Evolutionary conservation across 37 sponge, comb jelly and placozoan genomes (phyloP), one percentile per base, ranked within the genome.

Genomic region (Cladorhizidae sp.): DNA sequence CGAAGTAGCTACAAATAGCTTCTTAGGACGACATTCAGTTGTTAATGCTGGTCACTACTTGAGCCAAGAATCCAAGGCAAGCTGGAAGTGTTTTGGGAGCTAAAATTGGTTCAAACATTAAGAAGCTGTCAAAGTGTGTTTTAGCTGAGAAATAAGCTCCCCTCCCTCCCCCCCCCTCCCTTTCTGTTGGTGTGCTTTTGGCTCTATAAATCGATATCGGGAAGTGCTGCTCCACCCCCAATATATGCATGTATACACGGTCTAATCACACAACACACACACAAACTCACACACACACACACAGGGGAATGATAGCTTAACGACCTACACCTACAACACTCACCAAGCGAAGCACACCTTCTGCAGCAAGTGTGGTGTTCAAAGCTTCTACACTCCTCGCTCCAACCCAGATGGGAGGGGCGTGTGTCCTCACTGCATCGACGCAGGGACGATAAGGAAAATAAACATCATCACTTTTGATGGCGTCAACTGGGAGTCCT

Each of bases 331-430:
- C 0, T 97, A 89, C 85, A 91, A 97, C 78, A 97, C 92, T 32
- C 93, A 93, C 57, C 80, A 80, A 67, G 97, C 97, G 21, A 91
- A 97, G 80, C 97, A 97, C 87, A 91, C 86, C 29, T 97, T 97
- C 83, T 97, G 97, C 70, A 83, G 70, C 58, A 50, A 72, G 14
- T 97, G 97, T 74, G 97, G 97, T 17, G 97, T 97, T 20, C 97
- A 97, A 76, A 93, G 97, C 57, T 97, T 97, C 88, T 97, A 97
- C 87, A 90, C 89, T 28, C 97, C 97, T 31, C 83, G 97, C 0
- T 97, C 97, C 23, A 97, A 97, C 42, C 91, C 97, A 40, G 97
- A 97, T 79, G 97, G 97, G 14, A 67, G 49, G 17, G 97, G 94
- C 3, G 76, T 97, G 1, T 77, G 87, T 26, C 61, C 72, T 0